Base-by-base conservation (phyloP, 2,113 vertebrate genomes). In the Gadus chalcogrammus region DNA sequence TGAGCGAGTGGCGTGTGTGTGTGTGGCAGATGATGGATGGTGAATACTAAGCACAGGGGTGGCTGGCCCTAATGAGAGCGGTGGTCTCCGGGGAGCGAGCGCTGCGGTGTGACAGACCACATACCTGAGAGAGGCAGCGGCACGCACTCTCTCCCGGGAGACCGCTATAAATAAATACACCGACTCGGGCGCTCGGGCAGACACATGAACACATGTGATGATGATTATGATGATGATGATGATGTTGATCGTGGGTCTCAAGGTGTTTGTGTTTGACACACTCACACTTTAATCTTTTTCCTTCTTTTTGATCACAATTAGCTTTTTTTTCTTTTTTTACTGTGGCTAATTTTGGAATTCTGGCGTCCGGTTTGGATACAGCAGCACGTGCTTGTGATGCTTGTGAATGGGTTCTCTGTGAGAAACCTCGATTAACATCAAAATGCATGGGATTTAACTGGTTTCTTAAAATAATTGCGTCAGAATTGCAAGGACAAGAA, bases 141-240 rank as follows among this genome's bases (percentile, higher is more conserved):
- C 42, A 71, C 79, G 76, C 75, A 76, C 67, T 76, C 67, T 76
- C 64, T 84, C 85, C 85, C 81, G 71, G 52, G 71, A 69, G 85
- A 61, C 75, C 86, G 85, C 89, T 87, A 89, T 88, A 79, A 69
- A 84, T 80, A 67, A 1, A 58, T 20, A 31, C 13, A 17, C 61
- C 17, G 17, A 18, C 61, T 60, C 42, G 9, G 20, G 22, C n/a
- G 62, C 70, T 63, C 73, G 12, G 8, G 42, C 42, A 48, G 11
- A 72, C 53, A 66, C 55, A 66, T 18, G 63, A 74, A 67, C 42
- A 64, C 13, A 59, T 66, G 9, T 28, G 52, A 38, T n/a, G 42
- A 48, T 48, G 42, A 48, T 48, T 0, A 48, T 12, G 12, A 48
- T 48, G 42, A 48, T 48, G 42, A 48, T 48, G 42, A 48, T 48